Conservation (phyloP, 2,113 vertebrate species). For the Neogale vison region DNA sequence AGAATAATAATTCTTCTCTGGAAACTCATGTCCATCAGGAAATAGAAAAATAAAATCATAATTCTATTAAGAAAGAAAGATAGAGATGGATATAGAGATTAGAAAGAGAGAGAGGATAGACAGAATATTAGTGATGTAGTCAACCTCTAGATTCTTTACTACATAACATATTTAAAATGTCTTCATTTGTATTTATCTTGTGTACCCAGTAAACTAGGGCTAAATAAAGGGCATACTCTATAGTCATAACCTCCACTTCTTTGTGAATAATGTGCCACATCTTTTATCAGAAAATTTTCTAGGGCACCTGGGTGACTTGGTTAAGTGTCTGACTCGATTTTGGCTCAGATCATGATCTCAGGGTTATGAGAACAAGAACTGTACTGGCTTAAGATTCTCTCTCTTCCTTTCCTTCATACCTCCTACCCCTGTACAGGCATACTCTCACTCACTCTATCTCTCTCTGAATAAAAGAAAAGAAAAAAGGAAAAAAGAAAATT, state of each 20-base stretch:
- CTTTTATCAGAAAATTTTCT: neutral
- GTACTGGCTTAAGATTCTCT: neutral
- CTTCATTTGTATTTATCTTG: neutral
- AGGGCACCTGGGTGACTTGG: neutral
- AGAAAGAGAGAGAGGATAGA: fast-evolving
- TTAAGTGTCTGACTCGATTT: neutral
- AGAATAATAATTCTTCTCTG: neutral
- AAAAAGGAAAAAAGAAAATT: neutral
- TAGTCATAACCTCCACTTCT: neutral
- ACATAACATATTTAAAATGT: neutral
- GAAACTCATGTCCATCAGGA: neutral
- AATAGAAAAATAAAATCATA: neutral
- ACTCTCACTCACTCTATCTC: neutral
- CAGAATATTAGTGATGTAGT: too few relatives aligned
- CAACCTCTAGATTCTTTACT: neutral
- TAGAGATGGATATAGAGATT: fast-evolving
- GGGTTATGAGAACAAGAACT: neutral
- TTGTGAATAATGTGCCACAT: neutral
- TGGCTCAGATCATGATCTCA: neutral
- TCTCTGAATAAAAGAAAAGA: neutral
- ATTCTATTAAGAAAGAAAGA: neutral
- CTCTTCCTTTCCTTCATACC: neutral
- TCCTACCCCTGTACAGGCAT: neutral
- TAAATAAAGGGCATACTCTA: fast-evolving
- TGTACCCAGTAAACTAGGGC: fast-evolving